phyloP scores from a whole-genome alignment of 2,797 vertebrate genomes.

The Caiman crocodilus region DNA sequence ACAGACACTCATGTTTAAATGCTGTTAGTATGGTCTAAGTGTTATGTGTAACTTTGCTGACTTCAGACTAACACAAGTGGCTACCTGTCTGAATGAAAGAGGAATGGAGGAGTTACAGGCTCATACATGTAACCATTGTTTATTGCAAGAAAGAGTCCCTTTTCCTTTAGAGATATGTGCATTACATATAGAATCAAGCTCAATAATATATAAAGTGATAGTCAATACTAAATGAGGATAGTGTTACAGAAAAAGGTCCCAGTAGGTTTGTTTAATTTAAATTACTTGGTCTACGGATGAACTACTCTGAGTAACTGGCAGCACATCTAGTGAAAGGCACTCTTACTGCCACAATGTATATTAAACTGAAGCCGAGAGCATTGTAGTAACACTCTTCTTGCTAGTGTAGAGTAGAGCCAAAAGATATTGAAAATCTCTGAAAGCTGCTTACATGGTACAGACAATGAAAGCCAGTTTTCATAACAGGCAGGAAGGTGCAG shows the following conservation, averaged over 20 bases:
- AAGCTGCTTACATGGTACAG: slow-evolving; percentile 61
- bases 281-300: neutral
- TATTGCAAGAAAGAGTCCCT: neutral
- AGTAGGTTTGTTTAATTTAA: neutral
- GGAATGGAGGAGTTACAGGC: neutral
- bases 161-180: neutral
- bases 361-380: slow-evolving; percentile 14
- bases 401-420: neutral
- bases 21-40: no score
- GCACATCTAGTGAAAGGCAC: slow-evolving; percentile 38
- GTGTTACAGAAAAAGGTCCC: neutral
- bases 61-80: no score
- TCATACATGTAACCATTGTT: neutral
- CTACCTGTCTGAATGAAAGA: neutral
- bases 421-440: slow-evolving; percentile 24
- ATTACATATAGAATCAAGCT: neutral
- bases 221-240: neutral
- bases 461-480: slow-evolving; percentile 63
- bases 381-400: slow-evolving; percentile 32
- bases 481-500: slow-evolving; percentile 46
- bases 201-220: neutral
- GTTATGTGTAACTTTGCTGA: no score
- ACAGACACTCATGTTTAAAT: no score
- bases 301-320: slow-evolving; percentile 26
- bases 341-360: slow-evolving; percentile 20